Conservation (phyloP, 1,140 invertebrate species). For the Lepidurus apus region DNA sequence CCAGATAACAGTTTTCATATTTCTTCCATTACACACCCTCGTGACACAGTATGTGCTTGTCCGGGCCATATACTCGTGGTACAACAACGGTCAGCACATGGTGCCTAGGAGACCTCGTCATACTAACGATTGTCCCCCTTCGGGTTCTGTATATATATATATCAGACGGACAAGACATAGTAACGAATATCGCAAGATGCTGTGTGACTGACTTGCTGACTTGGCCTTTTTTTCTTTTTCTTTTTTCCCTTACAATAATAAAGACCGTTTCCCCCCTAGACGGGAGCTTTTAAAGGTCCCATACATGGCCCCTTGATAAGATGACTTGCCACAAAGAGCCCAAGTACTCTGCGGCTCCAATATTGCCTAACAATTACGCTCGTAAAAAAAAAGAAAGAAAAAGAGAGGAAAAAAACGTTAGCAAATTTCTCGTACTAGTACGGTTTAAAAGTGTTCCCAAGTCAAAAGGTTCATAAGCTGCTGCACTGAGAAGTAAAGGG, state of each 20-base stretch:
- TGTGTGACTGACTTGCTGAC: neutral
- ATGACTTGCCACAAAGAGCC: slow-evolving; percentile 18
- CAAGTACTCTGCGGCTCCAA: slow-evolving; percentile 8
- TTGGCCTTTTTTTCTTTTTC: neutral
- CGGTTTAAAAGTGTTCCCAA: neutral
- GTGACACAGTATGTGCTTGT: neutral
- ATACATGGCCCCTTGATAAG: slow-evolving; percentile 8
- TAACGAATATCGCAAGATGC: neutral
- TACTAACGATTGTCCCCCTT: neutral
- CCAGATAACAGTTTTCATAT: slow-evolving; percentile 19
- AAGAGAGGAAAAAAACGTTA: neutral
- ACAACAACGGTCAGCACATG: slow-evolving; percentile 18
- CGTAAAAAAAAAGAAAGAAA: slow-evolving; percentile 1
- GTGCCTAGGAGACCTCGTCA: slow-evolving; percentile 12
- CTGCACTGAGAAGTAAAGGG: too few species aligned
- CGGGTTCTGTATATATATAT: neutral
- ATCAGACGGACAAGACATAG: neutral
- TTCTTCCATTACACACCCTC: neutral
- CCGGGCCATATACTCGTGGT: neutral
- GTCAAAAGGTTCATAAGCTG: neutral
- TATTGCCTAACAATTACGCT: slow-evolving; percentile 15
- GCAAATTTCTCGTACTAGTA: neutral
- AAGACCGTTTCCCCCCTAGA: neutral
- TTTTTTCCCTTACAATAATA: neutral
- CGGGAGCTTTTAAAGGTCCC: neutral